Percentiles rank a stretch among this genome's conserved stretches.
phyloP scores from a whole-genome alignment of 2,888 invertebrate species.

The Gnatocerus cornutus region DNA sequence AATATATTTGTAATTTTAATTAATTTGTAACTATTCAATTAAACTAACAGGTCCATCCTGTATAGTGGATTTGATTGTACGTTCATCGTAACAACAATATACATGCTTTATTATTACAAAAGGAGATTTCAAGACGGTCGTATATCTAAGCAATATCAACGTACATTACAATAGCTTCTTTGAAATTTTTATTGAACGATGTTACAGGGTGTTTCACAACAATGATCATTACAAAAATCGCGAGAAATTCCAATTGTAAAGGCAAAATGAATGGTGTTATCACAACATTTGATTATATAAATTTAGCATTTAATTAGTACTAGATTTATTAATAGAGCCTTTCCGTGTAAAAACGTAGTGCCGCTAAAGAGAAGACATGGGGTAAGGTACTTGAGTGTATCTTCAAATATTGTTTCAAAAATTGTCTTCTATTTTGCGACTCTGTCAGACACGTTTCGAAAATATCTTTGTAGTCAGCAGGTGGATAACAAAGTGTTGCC shows the following conservation, averaged over 20 bases:
- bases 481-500: neutral
- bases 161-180: constrained; percentile 15
- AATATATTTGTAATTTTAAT: neutral
- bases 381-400: constrained; percentile 8
- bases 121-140: constrained; percentile 10
- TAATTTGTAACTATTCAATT: neutral
- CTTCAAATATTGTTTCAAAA: neutral
- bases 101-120: constrained; percentile 14
- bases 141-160: constrained; percentile 12
- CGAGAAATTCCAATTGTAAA: constrained; percentile 26
- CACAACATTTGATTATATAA: constrained; percentile 43
- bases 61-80: constrained; percentile 10
- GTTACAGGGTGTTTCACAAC: constrained; percentile 43
- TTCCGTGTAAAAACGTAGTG: neutral
- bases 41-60: neutral
- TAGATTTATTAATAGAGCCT: constrained; percentile 8
- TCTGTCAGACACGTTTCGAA: neutral
- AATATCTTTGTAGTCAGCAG: constrained; percentile 4
- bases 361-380: constrained; percentile 5
- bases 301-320: constrained; percentile 9
- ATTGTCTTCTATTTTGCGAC: constrained; percentile 8
- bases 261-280: constrained; percentile 35
- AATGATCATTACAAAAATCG: constrained; percentile 33
- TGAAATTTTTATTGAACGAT: constrained; percentile 29
- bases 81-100: constrained; percentile 9